These are phyloP conservation scores for Drosophila falleni DNA, from an alignment of 2,888 invertebrate genomes.

Conservation along the genomic window DNA sequence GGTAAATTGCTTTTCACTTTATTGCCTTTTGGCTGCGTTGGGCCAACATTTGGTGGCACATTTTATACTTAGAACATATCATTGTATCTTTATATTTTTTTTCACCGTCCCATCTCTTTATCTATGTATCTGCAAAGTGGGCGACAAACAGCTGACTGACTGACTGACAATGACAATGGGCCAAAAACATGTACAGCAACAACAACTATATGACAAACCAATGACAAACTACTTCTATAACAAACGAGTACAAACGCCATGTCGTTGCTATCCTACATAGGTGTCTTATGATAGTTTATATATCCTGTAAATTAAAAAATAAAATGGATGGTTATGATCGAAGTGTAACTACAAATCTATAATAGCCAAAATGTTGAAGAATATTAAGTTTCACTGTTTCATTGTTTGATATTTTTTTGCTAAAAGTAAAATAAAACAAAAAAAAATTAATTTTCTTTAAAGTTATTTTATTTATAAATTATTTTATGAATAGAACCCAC, in stretches of 20 bases:
- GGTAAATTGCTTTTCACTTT: constrained; percentile 67
- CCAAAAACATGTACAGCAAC: constrained; percentile 36
- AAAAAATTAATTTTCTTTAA: no score
- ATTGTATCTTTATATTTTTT: constrained; percentile 13
- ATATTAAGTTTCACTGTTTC: background rate
- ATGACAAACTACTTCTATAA: constrained; percentile 18
- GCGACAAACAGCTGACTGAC: constrained; percentile 64
- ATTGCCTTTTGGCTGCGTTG: constrained; percentile 58
- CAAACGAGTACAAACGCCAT: constrained; percentile 16
- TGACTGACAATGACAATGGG: constrained; percentile 47
- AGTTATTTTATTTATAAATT: no score
- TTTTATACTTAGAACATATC: constrained; percentile 48
- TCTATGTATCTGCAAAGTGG: constrained; percentile 13
- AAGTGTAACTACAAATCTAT: background rate
- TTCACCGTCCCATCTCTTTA: background rate
- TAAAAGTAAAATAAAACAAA: no score
- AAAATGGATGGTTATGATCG: background rate
- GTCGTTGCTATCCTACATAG: constrained; percentile 16
- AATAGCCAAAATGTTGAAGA: background rate
- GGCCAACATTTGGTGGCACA: constrained; percentile 39
- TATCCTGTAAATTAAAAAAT: background rate
- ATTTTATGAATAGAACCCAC: no score
- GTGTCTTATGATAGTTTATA: constrained; percentile 26
- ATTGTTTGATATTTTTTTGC: no score
- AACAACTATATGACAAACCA: constrained; percentile 6